Conservation (phyloP, 2,797 vertebrate genomes). For the Lepus oiostolus region DNA sequence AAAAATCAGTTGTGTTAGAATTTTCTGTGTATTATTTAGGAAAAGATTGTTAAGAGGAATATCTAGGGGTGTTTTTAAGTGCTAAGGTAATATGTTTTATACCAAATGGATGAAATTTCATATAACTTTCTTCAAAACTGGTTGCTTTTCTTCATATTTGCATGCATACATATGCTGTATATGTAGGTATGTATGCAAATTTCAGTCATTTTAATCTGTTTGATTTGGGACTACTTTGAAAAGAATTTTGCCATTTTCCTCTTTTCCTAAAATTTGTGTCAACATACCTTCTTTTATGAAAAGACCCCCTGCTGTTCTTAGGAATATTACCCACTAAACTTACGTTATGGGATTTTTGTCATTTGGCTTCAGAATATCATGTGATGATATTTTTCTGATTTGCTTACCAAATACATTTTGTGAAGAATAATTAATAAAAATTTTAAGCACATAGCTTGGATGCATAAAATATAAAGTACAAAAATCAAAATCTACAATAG, state of each 20-base stretch:
- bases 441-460: not conserved
- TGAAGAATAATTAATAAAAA: not conserved
- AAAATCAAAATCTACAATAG: slow-evolving; percentile 3
- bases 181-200: not conserved
- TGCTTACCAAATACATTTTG: not conserved
- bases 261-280: not conserved
- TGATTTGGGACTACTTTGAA: not conserved
- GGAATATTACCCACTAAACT: not conserved
- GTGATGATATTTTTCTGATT: not conserved
- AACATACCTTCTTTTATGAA: not conserved
- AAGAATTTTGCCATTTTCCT: not conserved
- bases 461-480: not conserved
- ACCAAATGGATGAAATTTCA: not conserved
- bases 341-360: not conserved
- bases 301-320: not conserved
- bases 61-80: not conserved
- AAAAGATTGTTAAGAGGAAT: not conserved
- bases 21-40: not conserved
- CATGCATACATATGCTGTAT: not conserved
- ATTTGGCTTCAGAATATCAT: not conserved
- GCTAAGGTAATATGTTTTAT: slow-evolving; percentile 7
- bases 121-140: not conserved
- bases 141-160: not conserved
- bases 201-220: not conserved
- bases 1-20: not conserved